Base-by-base conservation (phyloP, 2,113 vertebrate species). In the Riparia riparia region DNA sequence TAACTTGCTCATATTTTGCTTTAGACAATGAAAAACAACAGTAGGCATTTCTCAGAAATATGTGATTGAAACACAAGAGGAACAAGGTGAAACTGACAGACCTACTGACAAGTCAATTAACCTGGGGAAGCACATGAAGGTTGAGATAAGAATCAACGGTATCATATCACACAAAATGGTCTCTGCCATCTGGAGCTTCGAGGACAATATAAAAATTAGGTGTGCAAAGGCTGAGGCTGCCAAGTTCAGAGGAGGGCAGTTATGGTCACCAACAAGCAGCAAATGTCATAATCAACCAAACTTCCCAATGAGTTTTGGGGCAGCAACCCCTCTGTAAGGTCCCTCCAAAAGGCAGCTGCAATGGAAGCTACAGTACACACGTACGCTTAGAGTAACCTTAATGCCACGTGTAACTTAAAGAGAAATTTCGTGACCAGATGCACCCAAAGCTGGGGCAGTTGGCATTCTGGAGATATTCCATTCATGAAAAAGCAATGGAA, bases 341-440 rank as follows among this genome's bases (percentile, higher is more conserved):
- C 45, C 56, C 72, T 60, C 66, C 83, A 44, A 49, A 81, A 63
- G 22, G 56, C 58, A 69, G 57, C 41, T 87, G 61, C 34, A 84
- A 60, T 4, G 13, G 22, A 41, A 71, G 31, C 47, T 25, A 6
- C 4, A 14, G 16, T 21, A 56, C 22, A 18, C 21, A 24, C 1
- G 2, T 1, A n/a, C 1, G 74, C 24, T 68, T 19, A 8, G 20
- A 50, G 20, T 32, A 32, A 79, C 25, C 32, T 32, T 42, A 65
- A 60, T 0, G 2, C 34, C 32, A 22, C 2, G 0, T 7, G 9
- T 14, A 78, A 65, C 47, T 81, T 45, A 25, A 20, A 73, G 68
- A 25, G 25, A 58, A 50, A 58, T 54, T 58, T 63, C 6, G 20
- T 39, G 29, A 66, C 28, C 32, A 85, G 53, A 56, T 26, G 56